Evolutionary conservation across 1,140 invertebrate genomes (phyloP).

Genomic region (Psilanteris sp.): DNA sequence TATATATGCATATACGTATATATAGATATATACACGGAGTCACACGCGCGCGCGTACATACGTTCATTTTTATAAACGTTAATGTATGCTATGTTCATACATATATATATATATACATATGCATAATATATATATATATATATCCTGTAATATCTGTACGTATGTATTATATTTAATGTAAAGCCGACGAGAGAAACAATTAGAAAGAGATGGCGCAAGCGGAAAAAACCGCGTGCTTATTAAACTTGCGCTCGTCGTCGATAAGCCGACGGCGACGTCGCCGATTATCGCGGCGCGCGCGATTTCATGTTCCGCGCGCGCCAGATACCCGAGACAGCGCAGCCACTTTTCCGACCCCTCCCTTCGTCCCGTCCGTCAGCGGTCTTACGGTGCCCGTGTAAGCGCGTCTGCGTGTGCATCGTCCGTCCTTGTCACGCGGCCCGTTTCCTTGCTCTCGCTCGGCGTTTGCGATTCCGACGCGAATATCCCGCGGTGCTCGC

Average conservation of each 20-base stretch:
- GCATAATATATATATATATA: too few relatives aligned
- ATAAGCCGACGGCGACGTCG: constrained; percentile 45
- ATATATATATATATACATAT: too few relatives aligned
- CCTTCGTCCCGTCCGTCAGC: constrained; percentile 4
- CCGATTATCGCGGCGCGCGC: constrained; percentile 36
- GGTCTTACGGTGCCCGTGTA: not conserved
- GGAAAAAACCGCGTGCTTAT: constrained; percentile 38
- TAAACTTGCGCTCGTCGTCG: constrained; percentile 32
- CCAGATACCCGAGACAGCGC: constrained; percentile 22
- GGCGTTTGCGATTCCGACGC: constrained; percentile 37
- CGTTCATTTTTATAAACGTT: too few relatives aligned
- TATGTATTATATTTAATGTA: too few relatives aligned
- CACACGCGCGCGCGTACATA: too few relatives aligned
- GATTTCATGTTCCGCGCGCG: constrained; percentile 26
- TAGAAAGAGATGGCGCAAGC: constrained; percentile 25
- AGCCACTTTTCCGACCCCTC: constrained; percentile 20
- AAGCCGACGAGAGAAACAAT: too few relatives aligned
- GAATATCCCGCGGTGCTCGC: constrained; percentile 28
- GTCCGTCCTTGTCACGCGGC: constrained; percentile 9
- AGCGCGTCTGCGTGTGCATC: not conserved
- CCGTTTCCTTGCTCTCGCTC: constrained; percentile 29
- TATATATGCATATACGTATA: constrained; percentile 3
- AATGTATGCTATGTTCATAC: too few relatives aligned
- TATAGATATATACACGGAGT: constrained; percentile 4
- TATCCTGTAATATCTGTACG: too few relatives aligned